Evolutionary conservation across 2,113 vertebrate genomes (phyloP).

Genomic region (Caranx melampygus): DNA sequence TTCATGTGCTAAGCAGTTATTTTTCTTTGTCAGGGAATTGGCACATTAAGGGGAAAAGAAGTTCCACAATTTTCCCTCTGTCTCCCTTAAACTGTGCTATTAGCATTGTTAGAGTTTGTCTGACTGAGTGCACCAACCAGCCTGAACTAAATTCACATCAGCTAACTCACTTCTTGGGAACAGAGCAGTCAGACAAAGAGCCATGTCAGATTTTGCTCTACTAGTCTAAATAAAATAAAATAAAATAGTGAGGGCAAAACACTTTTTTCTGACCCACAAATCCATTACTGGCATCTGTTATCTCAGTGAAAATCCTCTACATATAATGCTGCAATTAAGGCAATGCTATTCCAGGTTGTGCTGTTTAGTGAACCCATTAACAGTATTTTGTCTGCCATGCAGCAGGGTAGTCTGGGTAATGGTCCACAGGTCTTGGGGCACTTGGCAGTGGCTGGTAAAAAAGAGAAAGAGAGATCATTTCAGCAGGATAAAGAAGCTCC

Average conservation of each 20-base stretch:
- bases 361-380: conserved; percentile 54
- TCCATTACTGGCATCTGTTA: conserved; percentile 57
- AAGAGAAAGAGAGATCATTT: background rate
- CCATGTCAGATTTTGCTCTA: conserved; percentile 10
- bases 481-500: background rate
- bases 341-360: conserved; percentile 23
- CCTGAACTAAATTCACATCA: conserved; percentile 19
- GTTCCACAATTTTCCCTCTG: background rate
- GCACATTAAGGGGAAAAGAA: conserved; percentile 28
- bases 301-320: conserved; percentile 54
- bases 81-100: conserved; percentile 26
- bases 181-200: conserved; percentile 4
- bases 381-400: conserved; percentile 47
- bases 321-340: conserved; percentile 63
- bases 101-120: conserved; percentile 23
- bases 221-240: conserved; percentile 37
- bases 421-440: conserved; percentile 10
- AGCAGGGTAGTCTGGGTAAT: conserved; percentile 40
- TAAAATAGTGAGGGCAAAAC: conserved; percentile 10
- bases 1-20: conserved; percentile 34
- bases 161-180: conserved; percentile 13
- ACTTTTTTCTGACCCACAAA: conserved; percentile 53
- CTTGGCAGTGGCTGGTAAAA: background rate
- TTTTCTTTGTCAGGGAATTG: conserved; percentile 33
- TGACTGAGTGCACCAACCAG: conserved; percentile 2